Percentiles rank a stretch among this genome's conserved stretches.
These are phyloP conservation scores for Coremacera marginata DNA, from an alignment of 2,888 invertebrate species.

Conservation along the genomic window DNA sequence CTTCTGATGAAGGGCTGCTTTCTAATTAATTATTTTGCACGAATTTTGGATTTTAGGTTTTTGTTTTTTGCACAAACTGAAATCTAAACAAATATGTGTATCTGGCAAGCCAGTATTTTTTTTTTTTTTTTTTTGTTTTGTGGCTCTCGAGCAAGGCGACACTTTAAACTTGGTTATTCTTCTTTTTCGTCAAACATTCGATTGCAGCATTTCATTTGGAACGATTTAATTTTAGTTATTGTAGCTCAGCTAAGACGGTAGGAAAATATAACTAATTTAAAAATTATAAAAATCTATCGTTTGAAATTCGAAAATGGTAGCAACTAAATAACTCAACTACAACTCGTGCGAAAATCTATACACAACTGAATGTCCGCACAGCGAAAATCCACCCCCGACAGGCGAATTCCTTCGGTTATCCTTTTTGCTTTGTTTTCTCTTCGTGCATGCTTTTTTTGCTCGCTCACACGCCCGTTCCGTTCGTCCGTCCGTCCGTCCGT, in stretches of 20 bases:
- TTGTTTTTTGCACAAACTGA: not conserved
- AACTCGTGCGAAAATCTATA: conserved; percentile 40
- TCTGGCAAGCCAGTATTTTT: not conserved
- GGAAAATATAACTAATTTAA: not conserved
- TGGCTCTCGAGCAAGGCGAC: not conserved
- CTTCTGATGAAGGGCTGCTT: too few species aligned
- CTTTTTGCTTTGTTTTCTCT: conserved; percentile 24
- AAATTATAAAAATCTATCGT: conserved; percentile 4
- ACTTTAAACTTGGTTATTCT: not conserved
- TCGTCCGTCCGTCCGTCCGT: not conserved
- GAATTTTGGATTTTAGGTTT: conserved; percentile 1
- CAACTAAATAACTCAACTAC: conserved; percentile 35
- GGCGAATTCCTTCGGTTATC: conserved; percentile 18
- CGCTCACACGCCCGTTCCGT: not conserved
- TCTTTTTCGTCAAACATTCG: not conserved
- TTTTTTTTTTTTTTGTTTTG: too few species aligned
- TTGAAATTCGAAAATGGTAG: conserved; percentile 16
- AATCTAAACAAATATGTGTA: conserved; percentile 31
- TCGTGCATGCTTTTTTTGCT: not conserved
- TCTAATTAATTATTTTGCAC: too few species aligned
- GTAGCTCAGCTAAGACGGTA: not conserved
- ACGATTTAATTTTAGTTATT: not conserved
- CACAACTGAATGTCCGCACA: conserved; percentile 31
- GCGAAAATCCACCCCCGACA: conserved; percentile 28
- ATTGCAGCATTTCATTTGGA: not conserved